Percentiles rank a stretch among this genome's conserved stretches.
Conservation (phyloP, 2,113 vertebrate species). For the Erythrolamprus reginae region DNA sequence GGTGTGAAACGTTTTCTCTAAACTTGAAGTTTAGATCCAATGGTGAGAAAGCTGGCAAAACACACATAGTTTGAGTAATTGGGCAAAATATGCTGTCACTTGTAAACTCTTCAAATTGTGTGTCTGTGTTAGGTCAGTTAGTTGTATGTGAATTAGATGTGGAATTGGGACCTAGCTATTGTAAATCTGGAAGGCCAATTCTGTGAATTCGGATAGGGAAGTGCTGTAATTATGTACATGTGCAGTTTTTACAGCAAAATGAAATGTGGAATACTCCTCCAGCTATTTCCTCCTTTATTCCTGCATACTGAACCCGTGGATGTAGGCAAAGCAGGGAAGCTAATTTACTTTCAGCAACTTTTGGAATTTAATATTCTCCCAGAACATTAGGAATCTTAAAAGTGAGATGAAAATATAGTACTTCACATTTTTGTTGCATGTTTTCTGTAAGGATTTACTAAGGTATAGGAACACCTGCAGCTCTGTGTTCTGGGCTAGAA, state of each 20-base stretch:
- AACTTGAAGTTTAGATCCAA: neutral
- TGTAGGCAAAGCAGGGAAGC: neutral
- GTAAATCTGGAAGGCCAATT: neutral
- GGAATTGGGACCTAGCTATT: neutral
- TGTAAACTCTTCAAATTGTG: neutral
- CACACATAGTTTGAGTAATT: neutral
- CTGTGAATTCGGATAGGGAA: neutral
- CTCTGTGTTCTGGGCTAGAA: neutral
- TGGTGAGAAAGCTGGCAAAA: neutral
- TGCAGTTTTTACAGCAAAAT: neutral
- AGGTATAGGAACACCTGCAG: neutral
- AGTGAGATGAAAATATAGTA: neutral
- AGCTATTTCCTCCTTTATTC: neutral
- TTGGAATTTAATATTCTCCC: neutral
- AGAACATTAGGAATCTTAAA: neutral
- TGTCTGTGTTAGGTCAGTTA: neutral
- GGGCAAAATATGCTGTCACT: neutral
- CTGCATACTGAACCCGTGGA: neutral
- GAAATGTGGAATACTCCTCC: neutral
- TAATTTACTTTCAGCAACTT: neutral
- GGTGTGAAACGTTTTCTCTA: neutral
- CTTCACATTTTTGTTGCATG: neutral
- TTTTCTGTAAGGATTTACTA: neutral
- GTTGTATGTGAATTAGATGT: neutral
- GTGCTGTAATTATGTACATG: neutral